Evolutionary conservation across 2,113 vertebrate species (phyloP), one percentile per base, ranked within the genome.

Genomic region (Rhegmatorhina hoffmannsi): DNA sequence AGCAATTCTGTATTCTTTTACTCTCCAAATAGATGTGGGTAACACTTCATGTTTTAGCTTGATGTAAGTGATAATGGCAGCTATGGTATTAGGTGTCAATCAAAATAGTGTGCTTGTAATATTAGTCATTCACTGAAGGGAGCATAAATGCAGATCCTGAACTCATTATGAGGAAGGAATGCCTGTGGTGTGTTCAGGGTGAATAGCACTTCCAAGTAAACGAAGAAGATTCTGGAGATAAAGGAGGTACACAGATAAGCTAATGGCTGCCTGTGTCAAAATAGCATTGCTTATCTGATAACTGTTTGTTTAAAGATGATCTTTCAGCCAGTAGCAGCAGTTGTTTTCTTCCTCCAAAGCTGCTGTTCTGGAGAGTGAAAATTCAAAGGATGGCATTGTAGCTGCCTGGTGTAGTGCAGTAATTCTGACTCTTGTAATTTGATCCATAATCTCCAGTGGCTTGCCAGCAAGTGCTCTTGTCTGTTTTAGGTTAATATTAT

Each of bases 11-110:
- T 92, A 92, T 97, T 96, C 90, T 94, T 93, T 92, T 92, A 92
- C 83, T 92, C 90, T 90, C 79, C 88, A 89, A 86, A 95, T 95
- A 92, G 87, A 96, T 91, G 79, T 95, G 95, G 96, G 95, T 95
- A 95, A 94, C 95, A 92, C 90, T 96, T 96, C 44, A 31, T 93
- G 90, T 96, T 95, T 88, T 92, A 94, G 79, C 69, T 80, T 96
- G 92, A 97, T 90, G 83, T 95, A 96, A 97, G 95, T 96, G 92
- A 95, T 95, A 93, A 96, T 89, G 92, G 87, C 93, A 95, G 92
- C 90, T 86, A 94, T 93, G 92, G 72, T 96, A 96, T 96, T 96
- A 95, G 75, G 64, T 94, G 90, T 96, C 95, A 96, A 94, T 95
- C 95, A 97, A 94, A 92, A 95, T 85, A 91, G 72, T 40, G 40